These are phyloP conservation scores for Melanostoma scalare DNA, from an alignment of 2,888 invertebrate species.

Conservation along the genomic window DNA sequence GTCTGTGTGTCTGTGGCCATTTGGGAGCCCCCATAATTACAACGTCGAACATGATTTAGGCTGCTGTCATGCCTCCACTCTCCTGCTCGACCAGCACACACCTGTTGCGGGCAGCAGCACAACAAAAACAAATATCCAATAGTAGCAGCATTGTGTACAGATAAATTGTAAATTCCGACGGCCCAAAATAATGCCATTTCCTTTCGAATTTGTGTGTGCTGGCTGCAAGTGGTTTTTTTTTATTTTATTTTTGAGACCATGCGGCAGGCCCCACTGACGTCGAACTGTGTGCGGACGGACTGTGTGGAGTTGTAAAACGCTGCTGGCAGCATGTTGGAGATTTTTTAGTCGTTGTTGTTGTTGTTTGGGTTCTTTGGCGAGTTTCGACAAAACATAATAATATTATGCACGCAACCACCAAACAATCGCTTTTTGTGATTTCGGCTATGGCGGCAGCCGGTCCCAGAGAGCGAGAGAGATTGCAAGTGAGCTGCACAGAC, in stretches of 20 bases:
- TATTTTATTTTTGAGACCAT: background rate
- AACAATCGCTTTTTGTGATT: conserved; percentile 67
- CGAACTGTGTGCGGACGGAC: conserved; percentile 11
- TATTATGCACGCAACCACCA: conserved; percentile 69
- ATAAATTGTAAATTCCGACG: conserved; percentile 71
- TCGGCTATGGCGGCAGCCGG: background rate
- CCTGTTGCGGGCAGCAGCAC: conserved; percentile 53
- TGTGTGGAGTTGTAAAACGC: conserved; percentile 29
- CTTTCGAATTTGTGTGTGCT: conserved; percentile 59
- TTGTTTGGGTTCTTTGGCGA: background rate
- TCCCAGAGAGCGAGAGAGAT: conserved; percentile 28
- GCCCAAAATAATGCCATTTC: conserved; percentile 72
- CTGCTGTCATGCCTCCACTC: conserved; percentile 68
- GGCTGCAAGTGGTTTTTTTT: background rate
- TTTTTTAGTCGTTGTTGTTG: background rate
- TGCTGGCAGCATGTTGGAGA: conserved; percentile 52
- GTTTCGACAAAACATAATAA: conserved; percentile 67
- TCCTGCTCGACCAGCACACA: conserved; percentile 57
- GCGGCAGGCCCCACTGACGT: background rate
- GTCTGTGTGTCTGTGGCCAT: conserved; percentile 29
- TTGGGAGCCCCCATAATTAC: conserved; percentile 71
- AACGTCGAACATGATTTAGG: conserved; percentile 73
- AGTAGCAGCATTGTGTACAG: conserved; percentile 53
- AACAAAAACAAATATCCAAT: conserved; percentile 12
- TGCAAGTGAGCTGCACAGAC: conserved; percentile 30